Conservation (phyloP, 2,888 invertebrate genomes). For the Muschampia plurimacula region DNA sequence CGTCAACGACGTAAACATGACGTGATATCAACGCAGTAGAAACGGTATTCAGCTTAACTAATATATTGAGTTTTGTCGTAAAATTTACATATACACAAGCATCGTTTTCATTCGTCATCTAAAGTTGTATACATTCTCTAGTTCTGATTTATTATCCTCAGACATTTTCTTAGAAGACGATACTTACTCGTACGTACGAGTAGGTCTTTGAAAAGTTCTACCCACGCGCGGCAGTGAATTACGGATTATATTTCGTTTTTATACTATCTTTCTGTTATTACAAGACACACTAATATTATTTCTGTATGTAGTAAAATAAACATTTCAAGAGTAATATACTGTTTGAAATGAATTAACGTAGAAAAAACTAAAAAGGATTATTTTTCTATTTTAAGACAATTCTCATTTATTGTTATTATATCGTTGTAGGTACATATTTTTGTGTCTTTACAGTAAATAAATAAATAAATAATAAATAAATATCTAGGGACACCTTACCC, state of each 20-base stretch:
- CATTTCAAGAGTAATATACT: background rate
- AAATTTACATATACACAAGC: background rate
- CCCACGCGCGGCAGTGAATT: background rate
- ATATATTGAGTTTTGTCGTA: background rate
- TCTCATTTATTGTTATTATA: no score
- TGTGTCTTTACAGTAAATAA: no score
- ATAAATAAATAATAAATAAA: no score
- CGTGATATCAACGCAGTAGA: no score
- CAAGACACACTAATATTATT: background rate
- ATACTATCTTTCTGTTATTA: background rate
- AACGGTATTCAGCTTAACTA: background rate
- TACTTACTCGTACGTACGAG: background rate
- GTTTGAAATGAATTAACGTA: no score
- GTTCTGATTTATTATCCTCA: slow-evolving; percentile 2
- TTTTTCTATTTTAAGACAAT: no score
- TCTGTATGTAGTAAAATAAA: background rate
- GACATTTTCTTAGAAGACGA: background rate
- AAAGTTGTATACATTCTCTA: background rate
- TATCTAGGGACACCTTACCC: no score
- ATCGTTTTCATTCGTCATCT: background rate
- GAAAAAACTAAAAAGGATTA: no score
- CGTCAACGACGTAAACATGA: no score
- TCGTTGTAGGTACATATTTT: no score
- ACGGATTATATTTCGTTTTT: background rate
- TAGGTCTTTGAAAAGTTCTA: background rate